Conservation (phyloP, 2,113 vertebrate genomes). For the Laticauda colubrina region DNA sequence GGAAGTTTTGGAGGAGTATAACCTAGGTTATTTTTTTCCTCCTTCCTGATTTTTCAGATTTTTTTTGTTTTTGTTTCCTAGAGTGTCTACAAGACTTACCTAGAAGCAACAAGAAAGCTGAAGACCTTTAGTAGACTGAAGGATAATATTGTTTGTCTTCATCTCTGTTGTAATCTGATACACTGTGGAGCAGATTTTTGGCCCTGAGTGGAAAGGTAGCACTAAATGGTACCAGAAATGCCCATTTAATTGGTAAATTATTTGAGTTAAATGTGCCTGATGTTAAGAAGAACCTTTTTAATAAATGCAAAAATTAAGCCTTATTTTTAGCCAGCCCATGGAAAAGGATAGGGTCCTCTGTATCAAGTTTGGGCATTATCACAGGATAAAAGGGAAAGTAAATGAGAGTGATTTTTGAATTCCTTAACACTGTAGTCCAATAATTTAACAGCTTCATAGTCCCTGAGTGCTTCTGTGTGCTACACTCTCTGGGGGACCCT, state of each 20-base stretch:
- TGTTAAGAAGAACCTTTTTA: background rate
- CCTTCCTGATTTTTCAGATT: background rate
- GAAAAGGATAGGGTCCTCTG: background rate
- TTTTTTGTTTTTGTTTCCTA: background rate
- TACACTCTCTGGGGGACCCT: background rate
- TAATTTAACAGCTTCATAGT: background rate
- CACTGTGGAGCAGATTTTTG: background rate
- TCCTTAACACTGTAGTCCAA: background rate
- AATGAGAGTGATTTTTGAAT: background rate
- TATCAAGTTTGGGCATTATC: background rate
- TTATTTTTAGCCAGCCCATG: background rate
- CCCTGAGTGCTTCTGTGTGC: background rate
- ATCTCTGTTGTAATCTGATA: background rate
- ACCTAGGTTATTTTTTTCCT: background rate
- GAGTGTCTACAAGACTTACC: background rate
- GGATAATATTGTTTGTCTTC: background rate
- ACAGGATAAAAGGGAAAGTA: background rate
- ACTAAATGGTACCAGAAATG: background rate
- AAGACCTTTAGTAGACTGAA: background rate
- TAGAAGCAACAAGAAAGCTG: background rate
- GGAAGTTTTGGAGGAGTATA: background rate
- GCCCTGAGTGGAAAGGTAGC: background rate
- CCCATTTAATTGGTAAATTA: background rate
- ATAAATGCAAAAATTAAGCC: background rate
- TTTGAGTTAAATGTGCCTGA: background rate